Evolutionary conservation across 92 coral and sea anemone species (phyloP).

Genomic region (Chrysogorgia sp.): DNA sequence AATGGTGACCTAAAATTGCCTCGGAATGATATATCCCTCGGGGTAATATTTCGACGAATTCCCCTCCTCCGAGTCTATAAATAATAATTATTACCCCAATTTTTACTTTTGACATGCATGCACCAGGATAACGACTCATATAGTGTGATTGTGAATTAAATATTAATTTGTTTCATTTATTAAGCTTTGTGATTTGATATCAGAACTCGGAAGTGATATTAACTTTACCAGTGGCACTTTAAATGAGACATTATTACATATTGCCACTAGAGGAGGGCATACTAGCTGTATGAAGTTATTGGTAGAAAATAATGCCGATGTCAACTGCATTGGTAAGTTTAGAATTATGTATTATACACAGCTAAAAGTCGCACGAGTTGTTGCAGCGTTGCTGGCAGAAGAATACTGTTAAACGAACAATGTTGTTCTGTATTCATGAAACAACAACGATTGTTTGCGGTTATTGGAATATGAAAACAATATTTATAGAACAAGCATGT

Average conservation of each 20-base stretch:
- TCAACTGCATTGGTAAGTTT: slow-evolving; percentile 70
- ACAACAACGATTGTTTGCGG: too few species aligned
- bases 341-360: too few species aligned
- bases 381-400: too few species aligned
- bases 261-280: slow-evolving; percentile 76
- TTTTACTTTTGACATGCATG: not conserved
- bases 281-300: slow-evolving; percentile 71
- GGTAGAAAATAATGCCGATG: slow-evolving; percentile 69
- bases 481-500: too few species aligned
- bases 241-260: slow-evolving; percentile 54
- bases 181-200: slow-evolving; percentile 22
- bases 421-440: too few species aligned
- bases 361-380: too few species aligned
- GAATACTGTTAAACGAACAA: too few species aligned
- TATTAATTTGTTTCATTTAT: not conserved
- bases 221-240: not conserved
- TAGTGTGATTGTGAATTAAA: not conserved
- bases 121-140: not conserved
- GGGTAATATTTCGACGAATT: too few species aligned
- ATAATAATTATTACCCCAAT: not conserved
- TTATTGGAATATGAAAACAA: too few species aligned
- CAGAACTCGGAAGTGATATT: slow-evolving; percentile 2
- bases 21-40: too few species aligned
- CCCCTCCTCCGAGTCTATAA: too few species aligned
- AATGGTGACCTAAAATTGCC: too few species aligned